These are phyloP conservation scores for Prietella phreatophila DNA, from an alignment of 2,113 vertebrate genomes.

Conservation along the genomic window DNA sequence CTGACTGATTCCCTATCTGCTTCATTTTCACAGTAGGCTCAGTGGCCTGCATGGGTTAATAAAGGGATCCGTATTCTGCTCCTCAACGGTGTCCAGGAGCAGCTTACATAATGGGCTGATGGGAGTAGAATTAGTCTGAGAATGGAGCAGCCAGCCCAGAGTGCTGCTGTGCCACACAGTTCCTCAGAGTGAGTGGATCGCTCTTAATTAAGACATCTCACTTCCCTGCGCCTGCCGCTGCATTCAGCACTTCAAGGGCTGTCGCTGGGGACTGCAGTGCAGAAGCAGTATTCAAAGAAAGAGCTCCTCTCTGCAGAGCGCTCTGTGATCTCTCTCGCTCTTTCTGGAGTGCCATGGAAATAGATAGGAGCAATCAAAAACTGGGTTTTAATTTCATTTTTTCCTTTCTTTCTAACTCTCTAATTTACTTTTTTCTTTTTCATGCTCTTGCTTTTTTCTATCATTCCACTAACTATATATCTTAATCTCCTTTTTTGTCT, in stretches of 20 bases:
- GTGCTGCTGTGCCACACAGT: constrained; percentile 16
- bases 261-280: constrained; percentile 52
- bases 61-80: constrained; percentile 30
- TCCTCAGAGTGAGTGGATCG: constrained; percentile 41
- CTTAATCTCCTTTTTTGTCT: constrained; percentile 28
- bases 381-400: background rate
- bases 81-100: constrained; percentile 12
- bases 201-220: constrained; percentile 54
- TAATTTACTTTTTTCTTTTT: background rate
- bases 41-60: constrained; percentile 4
- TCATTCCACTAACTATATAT: background rate
- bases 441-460: background rate
- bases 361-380: constrained; percentile 15
- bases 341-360: constrained; percentile 33
- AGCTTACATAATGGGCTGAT: constrained; percentile 38
- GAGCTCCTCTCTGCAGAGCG: constrained; percentile 35
- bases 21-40: constrained; percentile 12
- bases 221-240: constrained; percentile 32
- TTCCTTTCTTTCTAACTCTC: background rate
- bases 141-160: constrained; percentile 12
- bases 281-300: constrained; percentile 60
- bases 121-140: constrained; percentile 36
- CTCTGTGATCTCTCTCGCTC: constrained; percentile 30
- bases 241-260: constrained; percentile 57
- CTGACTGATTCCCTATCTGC: background rate